Base-by-base conservation (phyloP, 2,113 vertebrate species). In the Phycodurus eques region DNA sequence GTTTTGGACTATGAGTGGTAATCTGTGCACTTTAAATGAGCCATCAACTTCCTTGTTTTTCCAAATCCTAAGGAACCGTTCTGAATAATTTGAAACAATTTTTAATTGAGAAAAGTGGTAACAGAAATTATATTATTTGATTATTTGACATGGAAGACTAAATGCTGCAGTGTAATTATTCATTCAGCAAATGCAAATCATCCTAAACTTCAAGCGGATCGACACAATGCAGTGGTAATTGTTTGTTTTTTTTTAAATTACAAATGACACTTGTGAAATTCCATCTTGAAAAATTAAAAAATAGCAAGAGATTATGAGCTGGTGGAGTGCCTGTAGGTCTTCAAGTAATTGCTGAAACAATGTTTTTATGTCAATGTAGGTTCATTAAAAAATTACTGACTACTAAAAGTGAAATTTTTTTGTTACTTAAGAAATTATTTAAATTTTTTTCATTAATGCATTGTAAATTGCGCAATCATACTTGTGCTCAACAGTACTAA, bases 401-500 rank as follows among this genome's bases (percentile, higher is more conserved):
- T 8, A 3, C 5, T 35, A 35, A 61, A 61, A 8, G 31, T 35
- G 4, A 35, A 35, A 19, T 19, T 31, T 60, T 11, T 12, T 60
- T 12, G 14, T 33, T 13, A 60, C 57, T 60, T 35, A 7, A 35
- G 31, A 35, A 8, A 61, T 56, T 22, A 10, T 22, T 56, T 56
- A 10, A n/a, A 56, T 56, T 10, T 11, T 56, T 56, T 56, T n/a
- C 4, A n/a, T 56, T 20, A 3, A 20, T 8, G n/a, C 20, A 22
- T 22, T 56, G 53, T 56, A n/a, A 56, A 22, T 22, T 56, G 53
- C 53, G 22, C 0, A 20, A 51, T 51, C 19, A 7, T 51, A 22
- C 20, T 27, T 60, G 57, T 54, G 51, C 54, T 76, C 56, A 76
- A 63, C 68, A 39, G 27, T 63, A 72, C 64, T 42, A 56, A 66